These are phyloP conservation scores for Caerostris darwini DNA, from an alignment of 1,140 invertebrate genomes.

Conservation along the genomic window DNA sequence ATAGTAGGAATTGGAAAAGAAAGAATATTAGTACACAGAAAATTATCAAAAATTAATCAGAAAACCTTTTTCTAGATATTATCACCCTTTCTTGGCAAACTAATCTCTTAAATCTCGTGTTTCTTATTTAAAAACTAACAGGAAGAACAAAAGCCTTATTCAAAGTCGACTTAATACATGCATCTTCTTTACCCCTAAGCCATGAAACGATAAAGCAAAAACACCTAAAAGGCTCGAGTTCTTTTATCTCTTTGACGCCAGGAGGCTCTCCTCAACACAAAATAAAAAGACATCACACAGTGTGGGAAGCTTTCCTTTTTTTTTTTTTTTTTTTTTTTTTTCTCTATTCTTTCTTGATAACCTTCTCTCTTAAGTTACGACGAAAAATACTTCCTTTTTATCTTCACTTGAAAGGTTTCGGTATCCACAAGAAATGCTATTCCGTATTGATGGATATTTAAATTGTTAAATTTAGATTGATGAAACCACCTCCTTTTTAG, in stretches of 20 bases:
- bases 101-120: not conserved
- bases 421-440: constrained; percentile 49
- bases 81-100: not conserved
- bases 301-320: not conserved
- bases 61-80: not conserved
- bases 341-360: not conserved
- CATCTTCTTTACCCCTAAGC: not conserved
- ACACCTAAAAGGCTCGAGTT: constrained; percentile 6
- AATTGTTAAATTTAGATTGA: constrained; percentile 65
- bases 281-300: not conserved
- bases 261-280: not conserved
- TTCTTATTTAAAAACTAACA: not conserved
- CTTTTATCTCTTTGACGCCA: constrained; percentile 41
- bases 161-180: not conserved
- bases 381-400: too few species aligned
- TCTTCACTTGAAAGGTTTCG: constrained; percentile 49
- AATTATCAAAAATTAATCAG: too few species aligned
- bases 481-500: not conserved
- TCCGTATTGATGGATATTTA: constrained; percentile 68
- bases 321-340: too few species aligned
- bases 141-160: not conserved
- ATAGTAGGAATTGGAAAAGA: too few species aligned
- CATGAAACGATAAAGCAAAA: not conserved
- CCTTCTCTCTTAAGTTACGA: too few species aligned
- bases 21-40: too few species aligned